Base-by-base conservation (phyloP, 1,140 invertebrate genomes). In the Augochlora pura region DNA sequence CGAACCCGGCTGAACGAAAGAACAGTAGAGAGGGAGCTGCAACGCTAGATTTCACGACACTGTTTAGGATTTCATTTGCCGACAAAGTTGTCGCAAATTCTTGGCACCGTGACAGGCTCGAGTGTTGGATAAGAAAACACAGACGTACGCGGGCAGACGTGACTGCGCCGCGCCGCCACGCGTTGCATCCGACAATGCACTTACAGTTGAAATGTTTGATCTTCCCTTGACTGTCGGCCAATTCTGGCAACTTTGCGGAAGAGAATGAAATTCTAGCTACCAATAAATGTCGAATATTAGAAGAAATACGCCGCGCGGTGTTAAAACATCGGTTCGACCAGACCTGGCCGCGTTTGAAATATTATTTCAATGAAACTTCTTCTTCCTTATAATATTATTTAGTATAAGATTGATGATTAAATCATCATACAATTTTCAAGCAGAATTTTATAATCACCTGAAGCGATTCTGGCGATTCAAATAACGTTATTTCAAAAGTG, bases 1-100 rank as follows among this genome's bases (percentile, higher is more conserved):
- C 57, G 39, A 52, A 12, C 39, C n/a, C 18, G 5, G 18, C 14
- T 1, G 18, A 57, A 57, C 42, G 16, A 62, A 49, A 54, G 23
- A 60, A 60, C 27, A 23, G 38, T n/a, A 7, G 27, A 5, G 9
- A 7, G 27, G 2, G 9, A 21, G 49, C 14, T 18, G 49, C 23
- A n/a, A 54, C 46, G 72, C 60, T 57, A 27, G 66, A 77, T 49
- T 77, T 70, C 39, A 42, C 42, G 42, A 23, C 8, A 23, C 67
- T 70, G 75, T 46, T 77, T 70, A 70, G 75, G 60, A 77, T 77
- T 77, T 77, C 75, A 77, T 77, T 77, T 62, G 67, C 52, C 73
- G 32, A 32, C 52, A n/a, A 77, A 77, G 75, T 70, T 62, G 75
- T 57, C 25, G 57, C 9, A 52, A 77, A 77, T 70, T 77, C 75